Base-by-base conservation (phyloP, 64 coral and sea anemone species). In the Dendrophyllia cribrosa region DNA sequence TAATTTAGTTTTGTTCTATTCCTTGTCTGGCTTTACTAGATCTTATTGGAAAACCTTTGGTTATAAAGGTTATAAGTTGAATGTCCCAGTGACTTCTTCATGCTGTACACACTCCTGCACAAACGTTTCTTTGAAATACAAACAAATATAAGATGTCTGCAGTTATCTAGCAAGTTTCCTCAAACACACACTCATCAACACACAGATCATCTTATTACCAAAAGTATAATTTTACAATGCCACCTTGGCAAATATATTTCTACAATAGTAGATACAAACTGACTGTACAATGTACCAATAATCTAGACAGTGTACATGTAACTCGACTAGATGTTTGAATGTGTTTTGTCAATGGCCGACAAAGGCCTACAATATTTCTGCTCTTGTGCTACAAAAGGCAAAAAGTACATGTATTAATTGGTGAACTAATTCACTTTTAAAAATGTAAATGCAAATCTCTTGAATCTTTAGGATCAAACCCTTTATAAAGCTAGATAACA, bases 241-340 rank as follows among this genome's bases (percentile, higher is more conserved):
- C 50, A 43, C 10, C 26, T 79, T 6, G 22, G 76, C n/a, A 5
- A 79, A 79, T 59, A 79, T 60, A 79, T 59, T 59, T 76, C 55
- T 79, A 79, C 76, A 58, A 79, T 79, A 59, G 76, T 79, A 79
- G 51, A 78, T 79, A 79, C 24, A 3, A 43, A 58, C 25, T 55
- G 44, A 63, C 60, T 63, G 17, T 63, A 63, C 50, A 77, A 43
- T 21, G 20, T 21, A 77, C 55, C 52, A 59, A 79, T 15, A 79
- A 52, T 76, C 73, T 50, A 76, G 34, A 34, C 34, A 34, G 73
- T 12, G 23, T n/a, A n/a, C n/a, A n/a, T n/a, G n/a, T 59, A 79
- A 25, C 15, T 43, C 9, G 6, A 34, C 52, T 79, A 17, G 76
- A 59, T 59, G 9, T 59, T 23, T 79, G 55, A 34, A 79, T 60